These are phyloP conservation scores for Limonius californicus DNA, from an alignment of 1,140 invertebrate species.

Conservation along the genomic window DNA sequence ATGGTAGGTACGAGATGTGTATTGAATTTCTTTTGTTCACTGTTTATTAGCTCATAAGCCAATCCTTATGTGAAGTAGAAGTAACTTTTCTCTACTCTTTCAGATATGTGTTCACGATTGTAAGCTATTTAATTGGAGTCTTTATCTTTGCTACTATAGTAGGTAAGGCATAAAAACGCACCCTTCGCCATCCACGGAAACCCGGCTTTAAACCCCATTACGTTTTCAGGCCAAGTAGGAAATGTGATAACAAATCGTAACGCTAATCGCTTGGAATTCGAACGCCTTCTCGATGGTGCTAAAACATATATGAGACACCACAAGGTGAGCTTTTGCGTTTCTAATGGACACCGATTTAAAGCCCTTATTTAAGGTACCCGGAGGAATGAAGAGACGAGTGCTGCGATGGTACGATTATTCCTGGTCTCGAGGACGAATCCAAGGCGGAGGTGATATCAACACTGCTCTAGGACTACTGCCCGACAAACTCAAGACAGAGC, in stretches of 20 bases:
- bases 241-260: slow-evolving; percentile 97
- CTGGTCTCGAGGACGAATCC: slow-evolving; percentile 93
- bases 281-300: slow-evolving; percentile 88
- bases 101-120: slow-evolving; percentile 95
- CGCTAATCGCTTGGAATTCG: slow-evolving; percentile 94
- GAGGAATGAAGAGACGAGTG: slow-evolving; percentile 89
- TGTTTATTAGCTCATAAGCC: too few species aligned
- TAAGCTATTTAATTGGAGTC: slow-evolving; percentile 94
- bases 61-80: too few species aligned
- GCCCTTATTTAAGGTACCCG: slow-evolving; percentile 64
- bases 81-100: too few species aligned
- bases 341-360: not conserved
- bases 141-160: slow-evolving; percentile 99
- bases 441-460: slow-evolving; percentile 93
- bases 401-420: slow-evolving; percentile 97
- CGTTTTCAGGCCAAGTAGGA: slow-evolving; percentile 78
- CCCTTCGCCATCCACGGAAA: not conserved
- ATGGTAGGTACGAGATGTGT: slow-evolving; percentile 3
- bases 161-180: slow-evolving; percentile 53
- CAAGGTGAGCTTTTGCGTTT: slow-evolving; percentile 56
- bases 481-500: slow-evolving; percentile 94
- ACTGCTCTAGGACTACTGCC: slow-evolving; percentile 88
- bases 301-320: slow-evolving; percentile 97
- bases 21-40: too few species aligned
- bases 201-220: not conserved